Conservation (phyloP, 2,797 vertebrate species). For the Pogonophryne albipinna region DNA sequence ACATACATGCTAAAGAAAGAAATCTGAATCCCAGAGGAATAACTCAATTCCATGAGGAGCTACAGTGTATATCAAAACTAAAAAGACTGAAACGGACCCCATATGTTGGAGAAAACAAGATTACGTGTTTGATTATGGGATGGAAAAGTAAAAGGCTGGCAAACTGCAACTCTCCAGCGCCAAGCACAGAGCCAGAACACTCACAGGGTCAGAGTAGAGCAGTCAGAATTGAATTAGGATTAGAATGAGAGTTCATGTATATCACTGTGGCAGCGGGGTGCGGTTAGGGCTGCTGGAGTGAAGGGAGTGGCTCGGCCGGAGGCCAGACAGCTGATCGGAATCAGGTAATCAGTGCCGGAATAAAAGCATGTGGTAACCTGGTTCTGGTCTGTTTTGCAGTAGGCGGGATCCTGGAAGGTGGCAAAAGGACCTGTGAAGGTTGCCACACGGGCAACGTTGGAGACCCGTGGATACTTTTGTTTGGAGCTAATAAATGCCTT, state of each 20-base stretch:
- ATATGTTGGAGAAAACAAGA: conserved; percentile 42
- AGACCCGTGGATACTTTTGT: no score
- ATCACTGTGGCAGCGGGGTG: no score
- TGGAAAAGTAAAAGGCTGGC: conserved; percentile 40
- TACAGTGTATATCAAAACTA: conserved; percentile 25
- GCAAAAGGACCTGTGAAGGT: no score
- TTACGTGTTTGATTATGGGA: conserved; percentile 46
- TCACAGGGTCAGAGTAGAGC: conserved; percentile 7
- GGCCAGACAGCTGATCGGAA: no score
- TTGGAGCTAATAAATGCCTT: no score
- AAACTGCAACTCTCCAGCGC: conserved; percentile 2
- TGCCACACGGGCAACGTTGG: no score
- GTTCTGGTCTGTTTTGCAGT: no score
- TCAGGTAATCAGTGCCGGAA: no score
- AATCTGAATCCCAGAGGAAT: conserved; percentile 18
- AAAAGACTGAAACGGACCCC: conserved; percentile 39
- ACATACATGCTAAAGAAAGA: conserved; percentile 4
- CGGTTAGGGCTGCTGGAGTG: no score
- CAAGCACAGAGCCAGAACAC: conserved; percentile 24
- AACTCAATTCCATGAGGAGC: conserved; percentile 45
- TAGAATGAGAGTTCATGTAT: conserved; percentile 31
- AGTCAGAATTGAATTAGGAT: conserved; percentile 36
- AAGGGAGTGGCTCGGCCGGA: no score
- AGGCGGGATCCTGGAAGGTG: no score
- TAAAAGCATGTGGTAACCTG: no score